Percentiles rank a stretch among this genome's conserved stretches.
These are phyloP conservation scores for Agrochola macilenta DNA, from an alignment of 2,888 invertebrate genomes.

Conservation along the genomic window DNA sequence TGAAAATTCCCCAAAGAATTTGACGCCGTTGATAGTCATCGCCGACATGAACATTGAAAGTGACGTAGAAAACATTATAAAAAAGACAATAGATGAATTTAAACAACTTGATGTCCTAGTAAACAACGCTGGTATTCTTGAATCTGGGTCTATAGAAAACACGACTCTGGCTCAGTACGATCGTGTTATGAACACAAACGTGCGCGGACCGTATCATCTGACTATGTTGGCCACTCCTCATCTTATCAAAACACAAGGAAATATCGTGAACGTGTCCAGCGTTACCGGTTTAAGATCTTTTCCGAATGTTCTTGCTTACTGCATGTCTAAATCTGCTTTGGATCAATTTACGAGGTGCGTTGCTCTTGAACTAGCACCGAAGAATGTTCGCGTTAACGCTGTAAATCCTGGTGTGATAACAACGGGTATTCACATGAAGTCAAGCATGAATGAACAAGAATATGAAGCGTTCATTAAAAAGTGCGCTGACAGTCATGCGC, in stretches of 20 bases:
- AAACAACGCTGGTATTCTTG: slow-evolving; percentile 97
- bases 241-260: slow-evolving; percentile 94
- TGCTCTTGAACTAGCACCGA: slow-evolving; percentile 95
- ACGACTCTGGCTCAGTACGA: slow-evolving; percentile 96
- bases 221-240: slow-evolving; percentile 96
- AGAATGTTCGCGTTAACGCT: slow-evolving; percentile 96
- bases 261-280: slow-evolving; percentile 98
- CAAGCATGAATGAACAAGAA: slow-evolving; percentile 94
- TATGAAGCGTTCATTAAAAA: slow-evolving; percentile 95
- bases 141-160: slow-evolving; percentile 95
- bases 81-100: slow-evolving; percentile 92
- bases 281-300: slow-evolving; percentile 97
- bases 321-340: slow-evolving; percentile 97
- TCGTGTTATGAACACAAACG: slow-evolving; percentile 96
- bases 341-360: slow-evolving; percentile 98
- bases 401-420: slow-evolving; percentile 98
- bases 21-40: slow-evolving; percentile 90
- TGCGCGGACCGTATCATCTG: slow-evolving; percentile 94
- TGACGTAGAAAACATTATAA: slow-evolving; percentile 92
- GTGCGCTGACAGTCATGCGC: slow-evolving; percentile 95
- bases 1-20: slow-evolving; percentile 77
- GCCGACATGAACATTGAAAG: slow-evolving; percentile 93
- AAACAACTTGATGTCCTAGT: slow-evolving; percentile 94
- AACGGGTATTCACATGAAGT: slow-evolving; percentile 95
- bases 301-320: slow-evolving; percentile 96